Base-by-base conservation (phyloP, 2,888 invertebrate genomes). In the Melieria picta region DNA sequence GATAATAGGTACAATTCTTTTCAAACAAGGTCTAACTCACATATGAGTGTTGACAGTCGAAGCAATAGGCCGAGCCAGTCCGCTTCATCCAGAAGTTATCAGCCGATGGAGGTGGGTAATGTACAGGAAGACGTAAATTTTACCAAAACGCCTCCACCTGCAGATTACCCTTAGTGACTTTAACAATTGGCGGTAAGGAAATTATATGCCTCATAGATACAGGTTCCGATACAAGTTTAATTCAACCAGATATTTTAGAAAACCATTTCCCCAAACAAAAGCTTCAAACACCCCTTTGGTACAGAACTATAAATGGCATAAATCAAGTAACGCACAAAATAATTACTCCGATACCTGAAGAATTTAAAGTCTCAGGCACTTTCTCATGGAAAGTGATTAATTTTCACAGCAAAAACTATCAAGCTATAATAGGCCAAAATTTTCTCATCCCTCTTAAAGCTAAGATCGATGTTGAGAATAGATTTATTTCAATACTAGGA, bases 351-450 rank as follows among this genome's bases (percentile, higher is more conserved):
- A 72, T 70, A 67, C 75, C 74, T 72, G 69, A 50, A 63, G 71
- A 74, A 74, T 74, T 74, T 57, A 73, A 73, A 61, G 60, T 62
- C 52, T 61, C 64, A 66, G 72, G 71, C 13, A 75, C 73, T 46
- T 60, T 75, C 30, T 69, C 63, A 7, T 74, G 74, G 72, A 72
- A 69, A 56, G 62, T 71, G 42, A 71, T 74, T 30, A 16, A 71
- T 50, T 72, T 74, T 52, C 42, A 62, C 13, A 71, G 71, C 60
- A 74, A 61, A 66, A 71, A 68, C 58, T 74, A 72, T 68, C 57
- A 64, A 62, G 71, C 61, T 46, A 74, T 71, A 62, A 71, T 71
- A 64, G 68, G 64, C 9, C 72, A 69, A 69, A 66, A 72, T 70
- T 72, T 74, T 65, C 62, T 65, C 43, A 68, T 63, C 30, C 46